Evolutionary conservation across 2,888 invertebrate species (phyloP), one percentile per base, ranked within the genome.

Genomic region (Blera fallax): DNA sequence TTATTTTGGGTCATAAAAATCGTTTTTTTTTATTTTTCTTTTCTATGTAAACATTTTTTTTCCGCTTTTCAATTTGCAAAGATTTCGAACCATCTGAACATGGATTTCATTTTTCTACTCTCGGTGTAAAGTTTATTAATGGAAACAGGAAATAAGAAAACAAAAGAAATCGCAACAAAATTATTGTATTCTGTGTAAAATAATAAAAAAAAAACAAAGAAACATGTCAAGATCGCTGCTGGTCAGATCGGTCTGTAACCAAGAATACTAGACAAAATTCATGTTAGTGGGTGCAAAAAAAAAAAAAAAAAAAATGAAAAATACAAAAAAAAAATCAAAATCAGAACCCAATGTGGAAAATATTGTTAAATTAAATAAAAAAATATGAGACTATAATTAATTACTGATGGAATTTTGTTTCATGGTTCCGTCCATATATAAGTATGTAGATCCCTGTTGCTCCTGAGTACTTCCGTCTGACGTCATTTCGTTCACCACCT

Each of bases 31-130:
- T n/a, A n/a, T n/a, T n/a, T n/a, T n/a, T n/a, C n/a, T n/a, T n/a
- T 65, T 74, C 45, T 67, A 50, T 54, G 24, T 45, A 37, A n/a
- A n/a, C n/a, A 10, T 24, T 77, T 56, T 37, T 32, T 27, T 18
- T 54, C 52, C 37, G 52, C 45, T 60, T 70, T 58, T 76, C 69
- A 76, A 64, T 77, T 56, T 50, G 56, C 50, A 58, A 77, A 52
- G 21, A 70, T 67, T 34, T 73, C 50, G 8, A 58, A 69, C 18
- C 69, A 79, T 65, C 62, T 64, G 43, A 24, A 64, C 65, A 69
- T 65, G 50, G 52, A 67, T 67, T 69, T 80, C 62, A 70, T 64
- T 70, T 84, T 84, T 84, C 74, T 84, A 80, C 84, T 80, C 80
- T 84, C 58, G 80, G 50, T 84, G 80, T 80, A 70, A 79, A 21